Base-by-base conservation (phyloP, 2,113 vertebrate species). In the Grallaria varia region DNA sequence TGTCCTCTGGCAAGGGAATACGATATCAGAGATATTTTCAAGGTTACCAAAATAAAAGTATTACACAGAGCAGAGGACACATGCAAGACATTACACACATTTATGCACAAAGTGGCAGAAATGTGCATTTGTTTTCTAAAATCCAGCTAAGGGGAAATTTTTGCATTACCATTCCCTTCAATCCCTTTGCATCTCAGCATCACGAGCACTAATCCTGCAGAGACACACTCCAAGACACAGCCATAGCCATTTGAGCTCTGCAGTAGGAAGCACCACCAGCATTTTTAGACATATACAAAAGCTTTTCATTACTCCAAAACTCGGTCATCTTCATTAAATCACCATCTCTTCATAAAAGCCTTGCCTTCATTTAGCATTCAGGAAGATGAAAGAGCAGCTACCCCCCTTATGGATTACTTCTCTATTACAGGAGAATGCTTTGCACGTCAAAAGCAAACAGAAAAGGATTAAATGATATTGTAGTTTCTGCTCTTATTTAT, bases 311-410 rank as follows among this genome's bases (percentile, higher is more conserved):
- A 91, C 55, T 77, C 63, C 73, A 94, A 92, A 97, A 96, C 76
- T 93, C 92, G 68, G 92, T 93, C 93, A 95, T 95, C 92, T 96
- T 97, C 95, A 96, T 96, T 96, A 97, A 96, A 95, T 81, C 82
- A 95, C 85, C 95, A 86, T 89, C 85, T 92, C 86, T 86, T 89
- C 90, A 88, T 93, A 94, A 96, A 95, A 97, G 88, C 95, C 64
- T 80, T 52, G 56, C 75, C 68, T 95, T 97, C 72, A 87, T 96
- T 96, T 93, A 94, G 88, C 73, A 92, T 96, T 84, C 92, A 92
- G 68, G 84, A 93, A 96, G 93, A 97, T 95, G 85, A 96, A 96
- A 96, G 95, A 92, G 83, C 52, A 88, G 85, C 92, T 90, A 71
- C 73, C 52, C 79, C 96, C 92, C 96, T 96, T 90, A 90, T 64